These are phyloP conservation scores for Calephelis virginiensis DNA, from an alignment of 1,140 invertebrate species.

Conservation along the genomic window DNA sequence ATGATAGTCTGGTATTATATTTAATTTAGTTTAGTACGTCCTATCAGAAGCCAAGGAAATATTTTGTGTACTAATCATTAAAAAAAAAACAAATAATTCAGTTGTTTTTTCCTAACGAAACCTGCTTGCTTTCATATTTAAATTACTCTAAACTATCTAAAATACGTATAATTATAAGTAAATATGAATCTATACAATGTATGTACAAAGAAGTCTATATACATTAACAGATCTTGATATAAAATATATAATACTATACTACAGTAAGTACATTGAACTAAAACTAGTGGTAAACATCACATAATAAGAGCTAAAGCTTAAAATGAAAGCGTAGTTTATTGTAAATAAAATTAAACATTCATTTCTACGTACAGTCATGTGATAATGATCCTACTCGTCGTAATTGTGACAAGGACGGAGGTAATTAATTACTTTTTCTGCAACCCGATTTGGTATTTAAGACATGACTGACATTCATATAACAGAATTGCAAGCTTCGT, in stretches of 20 bases:
- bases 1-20: too few relatives aligned
- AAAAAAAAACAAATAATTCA: too few relatives aligned
- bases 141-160: slow-evolving; percentile 33
- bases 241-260: slow-evolving; percentile 34
- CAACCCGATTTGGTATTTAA: too few relatives aligned
- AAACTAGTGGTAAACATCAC: slow-evolving; percentile 68
- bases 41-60: too few relatives aligned
- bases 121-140: background rate
- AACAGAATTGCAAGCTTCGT: too few relatives aligned
- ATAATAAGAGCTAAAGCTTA: slow-evolving; percentile 24
- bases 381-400: too few relatives aligned
- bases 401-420: too few relatives aligned
- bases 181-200: slow-evolving; percentile 52
- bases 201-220: slow-evolving; percentile 56
- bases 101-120: too few relatives aligned
- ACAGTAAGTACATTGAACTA: slow-evolving; percentile 36
- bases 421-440: too few relatives aligned
- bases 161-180: slow-evolving; percentile 40
- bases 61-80: too few relatives aligned
- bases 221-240: slow-evolving; percentile 55
- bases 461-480: too few relatives aligned
- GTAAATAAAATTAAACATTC: background rate
- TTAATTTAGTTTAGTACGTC: too few relatives aligned
- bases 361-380: background rate
- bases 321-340: background rate